These are phyloP conservation scores for Gadopsis bispinosus DNA, from an alignment of 2,797 vertebrate genomes.

Conservation along the genomic window DNA sequence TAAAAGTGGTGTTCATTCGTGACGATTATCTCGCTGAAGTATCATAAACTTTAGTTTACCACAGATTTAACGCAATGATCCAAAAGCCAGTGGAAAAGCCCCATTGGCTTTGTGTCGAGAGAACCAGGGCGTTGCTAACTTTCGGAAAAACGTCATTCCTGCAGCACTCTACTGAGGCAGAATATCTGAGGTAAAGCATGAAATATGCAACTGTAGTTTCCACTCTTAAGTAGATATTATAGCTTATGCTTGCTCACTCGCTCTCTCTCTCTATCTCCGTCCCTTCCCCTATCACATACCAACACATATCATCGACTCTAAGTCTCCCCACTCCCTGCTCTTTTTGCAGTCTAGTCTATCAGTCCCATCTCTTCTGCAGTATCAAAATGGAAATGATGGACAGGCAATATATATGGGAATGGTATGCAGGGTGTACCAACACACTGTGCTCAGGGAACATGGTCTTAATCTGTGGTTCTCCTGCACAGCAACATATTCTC, in stretches of 20 bases:
- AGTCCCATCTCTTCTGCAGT: slow-evolving; percentile 59
- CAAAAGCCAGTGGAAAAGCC: too few relatives aligned
- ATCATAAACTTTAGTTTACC: too few relatives aligned
- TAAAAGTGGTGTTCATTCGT: too few relatives aligned
- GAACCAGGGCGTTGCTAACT: too few relatives aligned
- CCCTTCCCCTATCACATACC: slow-evolving; percentile 7
- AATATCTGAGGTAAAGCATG: background rate
- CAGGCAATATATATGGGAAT: slow-evolving; percentile 87
- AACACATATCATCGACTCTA: slow-evolving; percentile 36
- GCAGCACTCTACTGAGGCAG: too few relatives aligned
- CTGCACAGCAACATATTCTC: slow-evolving; percentile 36
- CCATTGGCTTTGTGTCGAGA: too few relatives aligned
- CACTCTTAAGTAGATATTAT: slow-evolving; percentile 37
- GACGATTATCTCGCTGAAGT: too few relatives aligned
- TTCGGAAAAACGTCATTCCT: too few relatives aligned
- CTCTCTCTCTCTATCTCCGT: background rate
- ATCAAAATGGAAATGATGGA: slow-evolving; percentile 85
- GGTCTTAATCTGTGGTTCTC: slow-evolving; percentile 52
- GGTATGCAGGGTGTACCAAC: slow-evolving; percentile 67
- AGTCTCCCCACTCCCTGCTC: slow-evolving; percentile 34
- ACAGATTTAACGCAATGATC: too few relatives aligned
- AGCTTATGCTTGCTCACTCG: background rate
- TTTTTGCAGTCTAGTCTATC: slow-evolving; percentile 61
- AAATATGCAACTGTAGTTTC: slow-evolving; percentile 37
- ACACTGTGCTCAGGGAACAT: slow-evolving; percentile 52